phyloP scores from a whole-genome alignment of 2,797 vertebrate species.

The Hippoglossus hippoglossus region DNA sequence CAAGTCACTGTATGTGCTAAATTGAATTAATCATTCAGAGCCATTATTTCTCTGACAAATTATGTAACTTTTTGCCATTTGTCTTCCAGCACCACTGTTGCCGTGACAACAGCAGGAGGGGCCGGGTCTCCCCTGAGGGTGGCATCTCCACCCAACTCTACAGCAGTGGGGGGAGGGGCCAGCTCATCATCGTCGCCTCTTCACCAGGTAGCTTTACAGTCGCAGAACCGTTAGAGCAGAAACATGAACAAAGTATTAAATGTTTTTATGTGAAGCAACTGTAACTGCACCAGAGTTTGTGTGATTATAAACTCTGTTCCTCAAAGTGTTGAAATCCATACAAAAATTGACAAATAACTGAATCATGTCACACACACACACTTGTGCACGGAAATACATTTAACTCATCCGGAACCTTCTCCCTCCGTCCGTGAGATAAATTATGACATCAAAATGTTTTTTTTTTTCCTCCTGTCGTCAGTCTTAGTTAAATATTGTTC shows the following conservation, averaged over 20 bases:
- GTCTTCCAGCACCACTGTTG: constrained; percentile 73
- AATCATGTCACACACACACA: constrained; percentile 3
- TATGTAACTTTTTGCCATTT: constrained; percentile 13
- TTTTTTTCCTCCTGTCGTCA: no score
- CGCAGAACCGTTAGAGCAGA: no score
- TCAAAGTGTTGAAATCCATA: constrained; percentile 1
- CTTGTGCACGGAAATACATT: background rate
- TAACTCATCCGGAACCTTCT: no score
- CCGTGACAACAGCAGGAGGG: constrained; percentile 79
- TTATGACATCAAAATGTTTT: no score
- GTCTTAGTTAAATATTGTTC: no score
- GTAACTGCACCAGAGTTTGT: background rate
- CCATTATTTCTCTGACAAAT: constrained; percentile 8
- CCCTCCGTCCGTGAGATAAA: no score
- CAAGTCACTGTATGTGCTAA: background rate
- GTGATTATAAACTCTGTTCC: background rate
- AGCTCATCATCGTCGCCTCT: constrained; percentile 87
- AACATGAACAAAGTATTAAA: no score
- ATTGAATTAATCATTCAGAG: constrained; percentile 13
- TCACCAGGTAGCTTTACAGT: constrained; percentile 85
- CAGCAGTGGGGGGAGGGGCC: constrained; percentile 83
- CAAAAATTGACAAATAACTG: background rate
- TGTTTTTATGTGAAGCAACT: background rate
- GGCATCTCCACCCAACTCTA: constrained; percentile 91
- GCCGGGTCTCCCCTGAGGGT: constrained; percentile 89